Percentiles rank a stretch among this genome's conserved stretches.
Evolutionary conservation across 2,888 invertebrate species (phyloP).

Genomic region (Conistra vaccinii): DNA sequence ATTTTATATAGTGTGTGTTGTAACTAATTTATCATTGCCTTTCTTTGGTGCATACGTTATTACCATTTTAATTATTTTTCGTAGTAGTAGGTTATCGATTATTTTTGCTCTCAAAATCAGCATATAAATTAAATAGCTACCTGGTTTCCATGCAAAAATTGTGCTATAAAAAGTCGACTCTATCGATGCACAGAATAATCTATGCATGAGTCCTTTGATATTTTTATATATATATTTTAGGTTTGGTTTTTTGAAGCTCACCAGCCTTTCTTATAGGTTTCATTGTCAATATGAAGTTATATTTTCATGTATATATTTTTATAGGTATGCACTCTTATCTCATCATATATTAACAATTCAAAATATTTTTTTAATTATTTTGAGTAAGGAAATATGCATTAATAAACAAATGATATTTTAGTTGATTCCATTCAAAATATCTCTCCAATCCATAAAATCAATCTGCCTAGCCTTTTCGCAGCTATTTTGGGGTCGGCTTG

Average conservation of each 20-base stretch:
- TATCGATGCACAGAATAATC: conserved; percentile 53
- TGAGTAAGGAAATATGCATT: too few species aligned
- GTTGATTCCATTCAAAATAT: not conserved
- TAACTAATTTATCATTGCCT: not conserved
- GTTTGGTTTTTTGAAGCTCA: conserved; percentile 34
- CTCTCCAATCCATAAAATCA: too few species aligned
- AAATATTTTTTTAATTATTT: too few species aligned
- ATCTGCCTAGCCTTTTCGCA: too few species aligned
- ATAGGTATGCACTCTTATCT: too few species aligned
- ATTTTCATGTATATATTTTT: conserved; percentile 27
- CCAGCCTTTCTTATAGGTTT: conserved; percentile 33
- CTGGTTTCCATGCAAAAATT: conserved; percentile 29
- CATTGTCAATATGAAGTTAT: conserved; percentile 2
- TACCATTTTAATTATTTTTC: conserved; percentile 4
- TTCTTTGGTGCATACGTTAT: conserved; percentile 3
- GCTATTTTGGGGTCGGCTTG: too few species aligned
- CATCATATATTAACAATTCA: too few species aligned
- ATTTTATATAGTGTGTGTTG: not conserved
- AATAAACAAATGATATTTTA: not conserved
- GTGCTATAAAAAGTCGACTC: conserved; percentile 31
- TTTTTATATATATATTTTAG: conserved; percentile 52
- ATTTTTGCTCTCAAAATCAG: conserved; percentile 29
- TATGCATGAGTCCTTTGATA: conserved; percentile 60
- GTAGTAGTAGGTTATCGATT: not conserved
- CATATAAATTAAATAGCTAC: conserved; percentile 50